Conservation (phyloP, 2,888 invertebrate species). For the Cryptus armator region DNA sequence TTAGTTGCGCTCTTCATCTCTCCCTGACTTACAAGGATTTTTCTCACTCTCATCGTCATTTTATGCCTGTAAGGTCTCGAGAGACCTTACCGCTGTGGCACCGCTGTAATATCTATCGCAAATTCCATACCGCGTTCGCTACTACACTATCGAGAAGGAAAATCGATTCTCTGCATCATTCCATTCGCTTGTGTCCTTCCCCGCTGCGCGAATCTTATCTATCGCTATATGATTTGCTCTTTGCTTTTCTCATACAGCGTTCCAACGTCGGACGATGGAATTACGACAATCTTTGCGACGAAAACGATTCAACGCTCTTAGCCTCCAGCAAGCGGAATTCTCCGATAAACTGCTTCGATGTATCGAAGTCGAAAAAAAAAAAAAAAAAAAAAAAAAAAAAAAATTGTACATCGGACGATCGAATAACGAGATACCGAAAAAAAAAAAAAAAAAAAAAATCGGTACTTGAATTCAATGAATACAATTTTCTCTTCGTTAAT, state of each 20-base stretch:
- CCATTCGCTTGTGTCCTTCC: slow-evolving; percentile 23
- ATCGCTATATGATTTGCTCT: slow-evolving; percentile 14
- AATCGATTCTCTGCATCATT: slow-evolving; percentile 52
- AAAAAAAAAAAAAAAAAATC: slow-evolving; percentile 37
- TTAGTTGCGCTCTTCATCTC: slow-evolving; percentile 31
- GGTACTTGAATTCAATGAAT: not conserved
- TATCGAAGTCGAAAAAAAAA: not conserved
- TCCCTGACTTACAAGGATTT: slow-evolving; percentile 38
- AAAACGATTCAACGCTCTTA: slow-evolving; percentile 28
- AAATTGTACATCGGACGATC: slow-evolving; percentile 7
- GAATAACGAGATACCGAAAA: not conserved
- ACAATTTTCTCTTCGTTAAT: not conserved
- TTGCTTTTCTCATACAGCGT: slow-evolving; percentile 24
- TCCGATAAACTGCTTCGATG: slow-evolving; percentile 23
- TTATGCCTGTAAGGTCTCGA: slow-evolving; percentile 18
- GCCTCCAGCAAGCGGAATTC: not conserved
- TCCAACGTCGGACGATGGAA: slow-evolving; percentile 19
- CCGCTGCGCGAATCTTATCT: slow-evolving; percentile 38
- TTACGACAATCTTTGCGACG: slow-evolving; percentile 25
- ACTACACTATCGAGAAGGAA: slow-evolving; percentile 53
- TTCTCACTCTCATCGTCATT: slow-evolving; percentile 43
- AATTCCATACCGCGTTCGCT: slow-evolving; percentile 37
- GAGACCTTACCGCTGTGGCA: slow-evolving; percentile 22
- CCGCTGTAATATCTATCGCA: slow-evolving; percentile 48
- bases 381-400: slow-evolving; percentile 16